A percentile compares a stretch with the other conserved stretches of the same genome.
These are phyloP conservation scores for Chionodraco myersi DNA, from an alignment of 2,113 vertebrate species.

Conservation along the genomic window DNA sequence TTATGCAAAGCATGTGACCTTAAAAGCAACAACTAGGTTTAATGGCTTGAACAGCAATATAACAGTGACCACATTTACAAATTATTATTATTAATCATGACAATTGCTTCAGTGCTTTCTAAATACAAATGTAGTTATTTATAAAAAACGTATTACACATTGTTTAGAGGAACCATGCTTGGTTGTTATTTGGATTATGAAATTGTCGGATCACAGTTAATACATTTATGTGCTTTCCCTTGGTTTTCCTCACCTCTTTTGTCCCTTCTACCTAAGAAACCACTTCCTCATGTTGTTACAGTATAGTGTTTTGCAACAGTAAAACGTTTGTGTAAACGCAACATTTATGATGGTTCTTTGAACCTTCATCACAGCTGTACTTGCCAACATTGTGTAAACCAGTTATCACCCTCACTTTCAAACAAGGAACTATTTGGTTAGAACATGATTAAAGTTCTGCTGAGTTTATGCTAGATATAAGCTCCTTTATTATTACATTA, in stretches of 20 bases:
- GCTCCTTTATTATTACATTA: too few relatives aligned
- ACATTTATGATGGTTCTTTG: constrained; percentile 44
- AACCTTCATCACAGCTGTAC: constrained; percentile 14
- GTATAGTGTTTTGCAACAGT: not conserved
- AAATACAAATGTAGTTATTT: not conserved
- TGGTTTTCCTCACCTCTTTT: too few relatives aligned
- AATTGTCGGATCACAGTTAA: not conserved
- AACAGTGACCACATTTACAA: not conserved
- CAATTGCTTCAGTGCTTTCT: not conserved
- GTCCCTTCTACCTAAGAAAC: too few relatives aligned
- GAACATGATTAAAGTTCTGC: not conserved
- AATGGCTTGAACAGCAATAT: not conserved
- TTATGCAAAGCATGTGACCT: constrained; percentile 33
- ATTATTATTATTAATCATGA: not conserved
- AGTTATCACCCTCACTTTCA: not conserved
- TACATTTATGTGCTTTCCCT: not conserved
- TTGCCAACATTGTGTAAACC: not conserved
- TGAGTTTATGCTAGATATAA: not conserved
- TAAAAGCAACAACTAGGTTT: constrained; percentile 12
- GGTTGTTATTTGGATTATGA: not conserved
- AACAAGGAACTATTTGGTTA: not conserved
- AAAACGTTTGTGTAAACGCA: constrained; percentile 5
- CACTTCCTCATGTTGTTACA: too few relatives aligned
- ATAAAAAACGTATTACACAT: not conserved
- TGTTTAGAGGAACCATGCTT: not conserved